phyloP scores from a whole-genome alignment of 2,797 vertebrate genomes.

The Alosa sapidissima region DNA sequence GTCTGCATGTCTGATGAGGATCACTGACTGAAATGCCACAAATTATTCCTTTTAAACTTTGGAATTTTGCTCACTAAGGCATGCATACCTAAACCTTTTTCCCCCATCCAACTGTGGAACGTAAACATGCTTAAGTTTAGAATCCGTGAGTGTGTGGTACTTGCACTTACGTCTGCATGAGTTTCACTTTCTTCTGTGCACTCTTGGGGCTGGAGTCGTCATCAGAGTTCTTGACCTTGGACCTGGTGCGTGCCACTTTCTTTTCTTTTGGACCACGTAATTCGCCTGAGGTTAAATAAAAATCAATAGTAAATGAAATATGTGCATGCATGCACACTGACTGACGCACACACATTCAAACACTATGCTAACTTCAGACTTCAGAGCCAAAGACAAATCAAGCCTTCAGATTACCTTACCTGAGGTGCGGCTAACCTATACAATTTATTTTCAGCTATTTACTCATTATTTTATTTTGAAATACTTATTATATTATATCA shows the following conservation, averaged over 20 bases:
- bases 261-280: conserved; percentile 85
- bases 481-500: too few species aligned
- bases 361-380: neutral
- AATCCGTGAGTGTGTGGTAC: neutral
- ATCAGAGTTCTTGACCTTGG: conserved; percentile 85
- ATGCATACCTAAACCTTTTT: neutral
- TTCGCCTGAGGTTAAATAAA: conserved; percentile 63
- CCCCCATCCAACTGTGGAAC: neutral
- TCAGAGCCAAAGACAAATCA: neutral
- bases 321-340: neutral
- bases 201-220: conserved; percentile 84
- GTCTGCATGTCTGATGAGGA: neutral
- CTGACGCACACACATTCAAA: neutral
- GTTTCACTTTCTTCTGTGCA: conserved; percentile 84
- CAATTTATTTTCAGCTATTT: too few species aligned
- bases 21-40: neutral
- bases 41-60: neutral
- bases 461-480: too few species aligned
- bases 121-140: neutral
- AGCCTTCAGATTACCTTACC: neutral
- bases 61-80: neutral
- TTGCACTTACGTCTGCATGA: conserved; percentile 55
- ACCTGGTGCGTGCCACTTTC: conserved; percentile 82
- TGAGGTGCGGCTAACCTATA: neutral
- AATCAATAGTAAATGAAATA: neutral